These are phyloP conservation scores for Odontophorus gujanensis DNA, from an alignment of 2,113 vertebrate species.

Conservation along the genomic window DNA sequence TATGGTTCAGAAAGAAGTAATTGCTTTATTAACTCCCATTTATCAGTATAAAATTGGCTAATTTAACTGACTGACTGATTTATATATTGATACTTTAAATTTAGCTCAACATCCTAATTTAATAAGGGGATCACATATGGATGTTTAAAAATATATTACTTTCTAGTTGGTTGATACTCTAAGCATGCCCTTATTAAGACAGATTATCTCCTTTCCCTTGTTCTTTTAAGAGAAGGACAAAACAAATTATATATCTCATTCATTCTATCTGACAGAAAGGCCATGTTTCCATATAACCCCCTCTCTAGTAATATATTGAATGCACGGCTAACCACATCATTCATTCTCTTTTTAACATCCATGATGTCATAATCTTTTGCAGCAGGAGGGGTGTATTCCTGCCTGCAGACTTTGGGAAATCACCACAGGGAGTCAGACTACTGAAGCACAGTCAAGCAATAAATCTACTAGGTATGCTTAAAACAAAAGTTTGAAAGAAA, in stretches of 20 bases:
- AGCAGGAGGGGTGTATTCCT: slow-evolving; percentile 44
- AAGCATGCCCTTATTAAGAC: slow-evolving; percentile 72
- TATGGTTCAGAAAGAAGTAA: slow-evolving; percentile 71
- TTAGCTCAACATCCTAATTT: slow-evolving; percentile 69
- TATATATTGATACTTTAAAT: slow-evolving; percentile 73
- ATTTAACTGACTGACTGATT: slow-evolving; percentile 77
- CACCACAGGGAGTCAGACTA: slow-evolving; percentile 51
- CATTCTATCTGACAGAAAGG: slow-evolving; percentile 74
- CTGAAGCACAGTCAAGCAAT: slow-evolving; percentile 24
- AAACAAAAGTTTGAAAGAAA: slow-evolving; percentile 35
- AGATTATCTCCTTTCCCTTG: slow-evolving; percentile 69
- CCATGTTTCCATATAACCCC: slow-evolving; percentile 73
- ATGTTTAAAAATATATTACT: slow-evolving; percentile 68
- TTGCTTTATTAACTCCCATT: slow-evolving; percentile 74
- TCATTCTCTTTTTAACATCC: slow-evolving; percentile 64
- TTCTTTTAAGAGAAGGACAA: slow-evolving; percentile 64
- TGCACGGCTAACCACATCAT: slow-evolving; percentile 60
- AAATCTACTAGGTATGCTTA: slow-evolving; percentile 38
- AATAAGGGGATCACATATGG: slow-evolving; percentile 72
- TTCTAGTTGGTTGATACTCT: slow-evolving; percentile 62
- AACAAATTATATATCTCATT: slow-evolving; percentile 70
- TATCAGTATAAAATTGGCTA: slow-evolving; percentile 70
- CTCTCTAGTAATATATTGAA: slow-evolving; percentile 66
- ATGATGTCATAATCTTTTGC: slow-evolving; percentile 70
- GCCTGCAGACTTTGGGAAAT: slow-evolving; percentile 43